Evolutionary conservation across 1,140 invertebrate genomes (phyloP).

Genomic region (Euwallacea fornicatus): DNA sequence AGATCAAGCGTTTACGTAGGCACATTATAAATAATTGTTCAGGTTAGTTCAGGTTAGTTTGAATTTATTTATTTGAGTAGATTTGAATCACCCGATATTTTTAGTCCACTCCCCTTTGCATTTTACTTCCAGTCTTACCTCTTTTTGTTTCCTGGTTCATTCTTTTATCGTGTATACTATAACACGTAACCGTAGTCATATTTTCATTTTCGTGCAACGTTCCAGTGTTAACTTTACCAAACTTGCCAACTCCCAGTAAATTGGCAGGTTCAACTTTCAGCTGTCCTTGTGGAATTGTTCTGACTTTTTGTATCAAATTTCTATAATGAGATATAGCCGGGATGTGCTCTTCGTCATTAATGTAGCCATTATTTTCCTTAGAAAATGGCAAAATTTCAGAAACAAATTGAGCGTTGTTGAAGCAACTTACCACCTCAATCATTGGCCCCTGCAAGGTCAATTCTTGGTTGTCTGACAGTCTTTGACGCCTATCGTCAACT

Average conservation of each 20-base stretch:
- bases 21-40: background rate
- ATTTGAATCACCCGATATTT: background rate
- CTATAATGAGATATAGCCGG: constrained; percentile 70
- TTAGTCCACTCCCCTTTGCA: background rate
- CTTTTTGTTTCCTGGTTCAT: constrained; percentile 64
- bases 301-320: constrained; percentile 71
- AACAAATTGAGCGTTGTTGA: constrained; percentile 17
- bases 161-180: constrained; percentile 60
- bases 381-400: constrained; percentile 38
- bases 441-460: constrained; percentile 67
- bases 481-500: constrained; percentile 56
- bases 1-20: too few species aligned
- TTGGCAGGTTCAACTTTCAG: constrained; percentile 68
- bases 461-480: constrained; percentile 65
- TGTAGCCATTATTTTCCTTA: constrained; percentile 71
- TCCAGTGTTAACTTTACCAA: constrained; percentile 72
- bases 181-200: constrained; percentile 51
- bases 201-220: constrained; percentile 62
- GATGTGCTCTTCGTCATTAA: constrained; percentile 68
- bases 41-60: background rate
- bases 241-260: constrained; percentile 71
- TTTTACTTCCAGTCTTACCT: constrained; percentile 11
- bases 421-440: constrained; percentile 59
- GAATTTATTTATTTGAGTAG: too few species aligned
- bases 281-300: constrained; percentile 70